Evolutionary conservation across 2,888 invertebrate species (phyloP), one percentile per base, ranked within the genome.

Genomic region (Troilus luridus): DNA sequence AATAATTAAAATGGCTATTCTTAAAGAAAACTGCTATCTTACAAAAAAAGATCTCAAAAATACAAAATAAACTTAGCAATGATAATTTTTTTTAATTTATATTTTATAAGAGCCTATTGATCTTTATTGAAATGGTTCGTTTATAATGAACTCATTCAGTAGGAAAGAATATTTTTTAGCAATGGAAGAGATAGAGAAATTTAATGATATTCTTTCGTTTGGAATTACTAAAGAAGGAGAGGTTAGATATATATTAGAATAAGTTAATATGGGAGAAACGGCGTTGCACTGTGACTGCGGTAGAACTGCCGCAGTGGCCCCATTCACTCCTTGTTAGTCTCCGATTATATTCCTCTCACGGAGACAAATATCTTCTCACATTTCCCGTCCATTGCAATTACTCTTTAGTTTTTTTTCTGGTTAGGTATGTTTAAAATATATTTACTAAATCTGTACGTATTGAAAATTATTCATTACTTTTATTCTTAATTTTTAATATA

Each of bases 281-380:
- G 24, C 24, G 14, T 27, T 27, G 72, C 72, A 27, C 27, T 77
- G 72, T 41, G 41, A 77, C 72, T 77, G 72, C 72, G 72, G 72
- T 77, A 77, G 72, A 77, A 77, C 17, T 77, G 72, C 14, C 72
- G 72, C 72, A 77, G 72, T 77, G 72, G 7, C 72, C 72, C 12
- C 27, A 77, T 77, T 77, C 72, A 77, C 72, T 77, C 72, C 72
- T 77, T 27, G 27, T 72, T 77, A 77, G 72, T 0, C 72, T 14
- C 0, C 12, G 21, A 17, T 77, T 77, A 77, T 41, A 77, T 77
- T 77, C 27, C 12, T 17, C 72, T 41, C 12, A 41, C 27, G 41
- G 41, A 77, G 72, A 24, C 72, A 24, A 27, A 77, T 77, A 77
- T 41, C 72, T 77, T 41, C 72, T 77, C 10, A 1, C 17, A 41